These are phyloP conservation scores for Lepidurus arcticus DNA, from an alignment of 1,140 invertebrate species.

Conservation along the genomic window DNA sequence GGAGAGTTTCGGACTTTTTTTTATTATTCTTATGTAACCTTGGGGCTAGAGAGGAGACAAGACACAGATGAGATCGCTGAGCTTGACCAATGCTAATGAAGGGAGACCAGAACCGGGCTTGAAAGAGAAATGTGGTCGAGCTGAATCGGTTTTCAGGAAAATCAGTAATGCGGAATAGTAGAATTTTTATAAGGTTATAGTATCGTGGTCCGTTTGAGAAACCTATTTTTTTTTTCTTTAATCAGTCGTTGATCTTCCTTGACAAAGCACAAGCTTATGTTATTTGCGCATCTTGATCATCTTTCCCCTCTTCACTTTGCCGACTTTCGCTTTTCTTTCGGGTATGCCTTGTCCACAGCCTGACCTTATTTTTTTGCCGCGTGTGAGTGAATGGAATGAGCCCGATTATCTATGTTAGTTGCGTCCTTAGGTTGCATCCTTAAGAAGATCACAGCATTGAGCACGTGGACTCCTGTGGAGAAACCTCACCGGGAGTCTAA, in stretches of 20 bases:
- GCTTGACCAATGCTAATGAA: background rate
- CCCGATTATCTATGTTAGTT: background rate
- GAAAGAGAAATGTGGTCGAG: background rate
- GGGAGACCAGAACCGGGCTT: background rate
- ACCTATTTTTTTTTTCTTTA: too few species aligned
- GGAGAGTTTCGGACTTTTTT: background rate
- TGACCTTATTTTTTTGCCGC: background rate
- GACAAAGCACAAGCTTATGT: too few species aligned
- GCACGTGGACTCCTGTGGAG: slow-evolving; percentile 8
- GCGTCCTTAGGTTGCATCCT: background rate
- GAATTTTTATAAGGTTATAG: too few species aligned
- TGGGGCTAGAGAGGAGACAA: background rate
- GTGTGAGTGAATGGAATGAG: background rate
- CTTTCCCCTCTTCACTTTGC: background rate
- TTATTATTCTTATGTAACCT: background rate
- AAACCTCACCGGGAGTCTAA: background rate
- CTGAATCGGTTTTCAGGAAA: background rate
- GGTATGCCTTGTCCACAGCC: background rate
- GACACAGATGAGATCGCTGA: background rate
- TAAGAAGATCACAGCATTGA: background rate
- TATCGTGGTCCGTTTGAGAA: too few species aligned
- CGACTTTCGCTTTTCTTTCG: background rate
- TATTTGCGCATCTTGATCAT: too few species aligned
- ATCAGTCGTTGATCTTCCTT: too few species aligned
- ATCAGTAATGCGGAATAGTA: too few species aligned